phyloP scores from a whole-genome alignment of 2,113 vertebrate genomes.

The Ochotona curzoniae region DNA sequence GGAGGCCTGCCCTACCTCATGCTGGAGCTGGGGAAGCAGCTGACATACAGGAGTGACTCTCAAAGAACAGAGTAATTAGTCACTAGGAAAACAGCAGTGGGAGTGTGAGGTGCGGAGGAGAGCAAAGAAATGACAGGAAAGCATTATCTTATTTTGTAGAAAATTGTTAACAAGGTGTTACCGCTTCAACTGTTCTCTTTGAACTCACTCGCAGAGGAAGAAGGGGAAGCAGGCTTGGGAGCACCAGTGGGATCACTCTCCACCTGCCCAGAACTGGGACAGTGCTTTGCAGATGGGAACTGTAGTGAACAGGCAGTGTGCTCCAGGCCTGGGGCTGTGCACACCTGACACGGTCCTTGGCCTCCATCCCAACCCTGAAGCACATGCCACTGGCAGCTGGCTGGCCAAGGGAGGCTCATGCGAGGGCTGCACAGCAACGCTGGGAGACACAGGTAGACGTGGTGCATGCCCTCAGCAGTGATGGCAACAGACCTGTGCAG shows the following conservation, averaged over 20 bases:
- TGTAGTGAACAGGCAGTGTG: not conserved
- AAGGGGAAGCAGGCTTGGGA: not conserved
- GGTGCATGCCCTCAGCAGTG: not conserved
- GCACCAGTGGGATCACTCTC: not conserved
- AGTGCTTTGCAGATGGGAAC: not conserved
- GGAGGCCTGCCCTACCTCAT: not conserved
- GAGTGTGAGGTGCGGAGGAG: constrained; percentile 51
- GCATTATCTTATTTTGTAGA: constrained; percentile 50
- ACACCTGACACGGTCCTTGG: not conserved
- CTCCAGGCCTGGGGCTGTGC: accelerated
- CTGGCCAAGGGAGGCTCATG: not conserved
- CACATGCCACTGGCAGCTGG: not conserved
- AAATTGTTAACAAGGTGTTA: constrained; percentile 58
- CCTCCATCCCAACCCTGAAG: not conserved
- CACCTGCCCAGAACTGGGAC: not conserved
- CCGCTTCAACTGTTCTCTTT: constrained; percentile 37
- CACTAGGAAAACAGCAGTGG: constrained; percentile 64
- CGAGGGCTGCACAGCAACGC: accelerated
- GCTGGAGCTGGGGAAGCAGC: not conserved
- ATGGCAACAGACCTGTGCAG: too few relatives aligned
- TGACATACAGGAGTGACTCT: constrained; percentile 44
- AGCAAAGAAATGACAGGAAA: constrained; percentile 39
- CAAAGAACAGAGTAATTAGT: constrained; percentile 60
- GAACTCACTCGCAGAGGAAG: not conserved
- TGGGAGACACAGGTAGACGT: not conserved